Conservation (phyloP, 2,113 vertebrate genomes). For the Oxygymnocypris stewartii region DNA sequence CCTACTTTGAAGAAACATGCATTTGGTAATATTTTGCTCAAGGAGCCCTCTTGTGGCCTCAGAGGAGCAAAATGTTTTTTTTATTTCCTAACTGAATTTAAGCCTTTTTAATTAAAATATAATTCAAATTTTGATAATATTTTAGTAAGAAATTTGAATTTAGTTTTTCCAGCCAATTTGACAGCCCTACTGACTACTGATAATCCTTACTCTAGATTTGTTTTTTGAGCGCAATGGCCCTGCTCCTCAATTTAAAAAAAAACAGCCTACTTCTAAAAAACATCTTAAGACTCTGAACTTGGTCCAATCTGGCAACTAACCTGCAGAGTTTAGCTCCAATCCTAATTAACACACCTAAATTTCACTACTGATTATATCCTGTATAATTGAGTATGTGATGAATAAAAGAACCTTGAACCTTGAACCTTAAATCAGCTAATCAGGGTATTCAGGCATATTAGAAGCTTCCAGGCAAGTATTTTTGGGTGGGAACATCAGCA, state of each 20-base stretch:
- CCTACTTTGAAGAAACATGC: too few species aligned
- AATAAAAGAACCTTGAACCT: too few species aligned
- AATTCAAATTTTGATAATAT: too few species aligned
- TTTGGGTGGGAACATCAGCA: background rate
- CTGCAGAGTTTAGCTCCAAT: background rate
- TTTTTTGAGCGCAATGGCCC: background rate
- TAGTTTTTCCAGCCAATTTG: too few species aligned
- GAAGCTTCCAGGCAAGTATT: background rate
- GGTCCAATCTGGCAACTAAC: background rate
- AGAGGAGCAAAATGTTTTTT: too few species aligned
- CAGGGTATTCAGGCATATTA: background rate
- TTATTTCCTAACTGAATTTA: too few species aligned
- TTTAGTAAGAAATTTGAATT: too few species aligned
- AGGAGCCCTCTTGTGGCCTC: too few species aligned
- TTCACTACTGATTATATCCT: too few species aligned
- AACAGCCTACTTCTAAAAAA: background rate
- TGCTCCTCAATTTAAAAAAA: background rate
- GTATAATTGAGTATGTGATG: too few species aligned
- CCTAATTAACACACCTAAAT: background rate
- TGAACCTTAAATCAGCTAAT: background rate
- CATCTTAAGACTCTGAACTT: background rate
- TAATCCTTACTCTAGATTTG: background rate
- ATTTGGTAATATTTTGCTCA: too few species aligned
- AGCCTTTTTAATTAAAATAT: too few species aligned
- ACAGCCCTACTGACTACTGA: background rate